Conservation (phyloP, 2,113 vertebrate genomes). For the Caretta caretta region DNA sequence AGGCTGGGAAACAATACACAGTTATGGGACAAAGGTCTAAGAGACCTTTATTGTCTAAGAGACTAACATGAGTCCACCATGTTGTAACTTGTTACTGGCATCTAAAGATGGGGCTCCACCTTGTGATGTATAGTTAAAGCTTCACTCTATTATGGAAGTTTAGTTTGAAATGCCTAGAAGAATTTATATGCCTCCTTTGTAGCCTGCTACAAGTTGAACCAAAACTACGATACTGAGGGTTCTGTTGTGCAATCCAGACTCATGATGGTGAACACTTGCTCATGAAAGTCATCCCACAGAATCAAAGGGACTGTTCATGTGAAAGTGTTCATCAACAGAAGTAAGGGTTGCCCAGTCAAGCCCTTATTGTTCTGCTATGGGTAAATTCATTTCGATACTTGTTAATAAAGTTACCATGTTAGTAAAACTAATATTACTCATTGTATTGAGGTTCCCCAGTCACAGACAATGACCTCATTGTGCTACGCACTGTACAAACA, state of each 20-base stretch:
- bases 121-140: not conserved
- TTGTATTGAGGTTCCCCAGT: not conserved
- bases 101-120: not conserved
- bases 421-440: rapidly evolving
- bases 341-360: not conserved
- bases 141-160: not conserved
- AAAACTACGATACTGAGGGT: not conserved
- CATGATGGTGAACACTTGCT: not conserved
- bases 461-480: not conserved
- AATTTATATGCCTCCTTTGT: not conserved
- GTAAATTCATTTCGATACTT: rapidly evolving
- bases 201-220: not conserved
- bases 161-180: not conserved
- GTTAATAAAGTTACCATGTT: not conserved
- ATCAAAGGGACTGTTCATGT: not conserved
- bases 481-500: not conserved
- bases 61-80: not conserved
- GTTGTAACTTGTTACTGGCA: not conserved
- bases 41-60: not conserved
- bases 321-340: not conserved
- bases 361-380: not conserved
- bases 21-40: not conserved
- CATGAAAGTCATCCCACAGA: not conserved
- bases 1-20: not conserved
- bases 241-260: not conserved